Evolutionary conservation across 2,797 vertebrate species (phyloP).

Genomic region (Acrocephalus scirpaceus): DNA sequence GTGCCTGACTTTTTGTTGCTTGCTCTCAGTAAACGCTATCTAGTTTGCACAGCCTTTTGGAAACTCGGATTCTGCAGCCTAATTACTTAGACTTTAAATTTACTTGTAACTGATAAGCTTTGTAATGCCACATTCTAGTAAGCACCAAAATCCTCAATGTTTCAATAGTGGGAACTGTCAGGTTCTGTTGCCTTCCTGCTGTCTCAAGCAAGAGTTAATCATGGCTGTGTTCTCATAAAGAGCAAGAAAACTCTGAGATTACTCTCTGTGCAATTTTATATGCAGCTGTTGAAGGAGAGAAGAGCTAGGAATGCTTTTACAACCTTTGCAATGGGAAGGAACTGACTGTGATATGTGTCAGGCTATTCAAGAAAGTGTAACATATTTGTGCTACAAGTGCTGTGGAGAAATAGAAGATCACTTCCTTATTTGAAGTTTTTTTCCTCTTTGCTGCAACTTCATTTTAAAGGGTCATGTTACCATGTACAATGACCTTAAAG

Average conservation of each 20-base stretch:
- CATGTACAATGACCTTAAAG: background rate
- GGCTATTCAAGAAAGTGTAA: background rate
- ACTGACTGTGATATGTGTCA: background rate
- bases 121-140: background rate
- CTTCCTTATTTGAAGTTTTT: background rate
- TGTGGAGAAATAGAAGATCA: background rate
- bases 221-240: background rate
- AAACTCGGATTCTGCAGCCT: background rate
- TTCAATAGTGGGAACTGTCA: accelerated
- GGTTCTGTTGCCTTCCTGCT: background rate
- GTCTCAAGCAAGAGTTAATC: background rate
- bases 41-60: background rate
- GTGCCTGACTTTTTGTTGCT: background rate
- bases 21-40: background rate
- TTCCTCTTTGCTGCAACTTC: background rate
- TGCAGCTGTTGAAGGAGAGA: background rate
- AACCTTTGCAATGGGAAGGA: background rate
- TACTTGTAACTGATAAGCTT: background rate
- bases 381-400: background rate
- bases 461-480: background rate
- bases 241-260: background rate
- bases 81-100: background rate
- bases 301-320: background rate
- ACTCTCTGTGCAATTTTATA: background rate
- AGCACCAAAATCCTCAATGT: background rate